Percentiles rank a stretch among this genome's conserved stretches.
These are phyloP conservation scores for Cyrtorhinus lividipennis DNA, from an alignment of 1,140 invertebrate genomes.

Conservation along the genomic window DNA sequence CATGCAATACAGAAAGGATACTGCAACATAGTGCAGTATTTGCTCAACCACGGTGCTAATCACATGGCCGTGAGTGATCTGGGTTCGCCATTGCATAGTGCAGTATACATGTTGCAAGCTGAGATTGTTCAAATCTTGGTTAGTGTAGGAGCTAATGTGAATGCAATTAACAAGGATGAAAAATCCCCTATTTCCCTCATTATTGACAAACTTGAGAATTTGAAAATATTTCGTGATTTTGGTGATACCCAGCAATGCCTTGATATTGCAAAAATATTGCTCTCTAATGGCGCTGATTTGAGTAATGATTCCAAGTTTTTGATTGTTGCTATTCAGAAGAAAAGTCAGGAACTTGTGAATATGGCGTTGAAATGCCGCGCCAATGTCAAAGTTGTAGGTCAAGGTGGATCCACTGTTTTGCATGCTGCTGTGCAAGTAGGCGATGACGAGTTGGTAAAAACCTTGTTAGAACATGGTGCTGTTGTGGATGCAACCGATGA, in stretches of 20 bases:
- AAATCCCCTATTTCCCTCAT: not conserved
- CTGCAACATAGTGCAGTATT: not conserved
- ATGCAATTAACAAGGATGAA: not conserved
- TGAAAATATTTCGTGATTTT: not conserved
- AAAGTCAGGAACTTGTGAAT: not conserved
- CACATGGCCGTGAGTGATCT: not conserved
- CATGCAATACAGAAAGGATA: not conserved
- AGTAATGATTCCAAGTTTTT: not conserved
- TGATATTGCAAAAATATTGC: not conserved
- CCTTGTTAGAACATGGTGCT: not conserved
- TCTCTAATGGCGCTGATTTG: not conserved
- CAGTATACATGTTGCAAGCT: not conserved
- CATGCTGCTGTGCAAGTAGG: not conserved
- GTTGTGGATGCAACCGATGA: not conserved
- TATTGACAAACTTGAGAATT: not conserved
- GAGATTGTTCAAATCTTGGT: not conserved
- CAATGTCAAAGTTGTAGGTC: not conserved
- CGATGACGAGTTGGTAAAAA: not conserved
- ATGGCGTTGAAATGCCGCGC: not conserved
- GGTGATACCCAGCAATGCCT: not conserved
- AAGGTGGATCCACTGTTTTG: not conserved
- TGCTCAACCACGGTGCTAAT: not conserved
- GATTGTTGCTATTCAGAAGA: not conserved
- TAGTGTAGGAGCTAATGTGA: not conserved
- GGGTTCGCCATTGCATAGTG: not conserved